These are phyloP conservation scores for Gambusia yucatana DNA, from an alignment of 2,797 vertebrate species.

Conservation along the genomic window DNA sequence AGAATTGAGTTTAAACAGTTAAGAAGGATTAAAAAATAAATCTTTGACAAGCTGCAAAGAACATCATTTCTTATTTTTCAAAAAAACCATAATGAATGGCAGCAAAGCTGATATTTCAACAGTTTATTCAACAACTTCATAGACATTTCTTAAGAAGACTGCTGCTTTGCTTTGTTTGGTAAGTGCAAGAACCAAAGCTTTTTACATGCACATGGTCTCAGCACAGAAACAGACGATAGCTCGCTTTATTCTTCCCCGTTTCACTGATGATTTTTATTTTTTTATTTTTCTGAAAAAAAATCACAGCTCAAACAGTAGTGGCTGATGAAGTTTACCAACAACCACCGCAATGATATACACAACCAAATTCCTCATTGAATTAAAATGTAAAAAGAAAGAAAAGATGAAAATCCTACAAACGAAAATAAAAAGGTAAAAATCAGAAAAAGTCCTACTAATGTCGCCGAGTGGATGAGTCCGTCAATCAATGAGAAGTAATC, in stretches of 20 bases:
- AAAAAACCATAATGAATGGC: neutral
- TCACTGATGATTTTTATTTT: conserved; percentile 45
- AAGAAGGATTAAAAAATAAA: neutral
- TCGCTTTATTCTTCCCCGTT: conserved; percentile 77
- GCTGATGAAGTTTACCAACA: conserved; percentile 88
- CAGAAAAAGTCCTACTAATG: conserved; percentile 80
- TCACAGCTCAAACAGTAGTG: conserved; percentile 88
- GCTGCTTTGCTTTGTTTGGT: conserved; percentile 62
- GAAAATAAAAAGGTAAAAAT: conserved; percentile 87
- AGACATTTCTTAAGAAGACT: conserved; percentile 87
- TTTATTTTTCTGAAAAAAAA: conserved; percentile 50
- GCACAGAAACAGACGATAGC: conserved; percentile 87
- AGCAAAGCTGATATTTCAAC: conserved; percentile 59
- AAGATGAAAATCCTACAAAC: conserved; percentile 86
- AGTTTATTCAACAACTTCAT: conserved; percentile 86
- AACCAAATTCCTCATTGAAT: conserved; percentile 77
- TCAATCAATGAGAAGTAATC: conserved; percentile 50
- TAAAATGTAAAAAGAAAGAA: conserved; percentile 84
- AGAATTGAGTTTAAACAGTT: neutral
- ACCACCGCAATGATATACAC: conserved; percentile 86
- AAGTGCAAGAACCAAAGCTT: conserved; percentile 86
- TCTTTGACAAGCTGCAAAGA: neutral
- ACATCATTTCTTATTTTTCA: neutral
- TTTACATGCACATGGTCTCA: conserved; percentile 90
- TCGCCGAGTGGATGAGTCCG: conserved; percentile 62